Evolutionary conservation across 2,888 invertebrate genomes (phyloP), one percentile per base, ranked within the genome.

Genomic region (Volucella bombylans): DNA sequence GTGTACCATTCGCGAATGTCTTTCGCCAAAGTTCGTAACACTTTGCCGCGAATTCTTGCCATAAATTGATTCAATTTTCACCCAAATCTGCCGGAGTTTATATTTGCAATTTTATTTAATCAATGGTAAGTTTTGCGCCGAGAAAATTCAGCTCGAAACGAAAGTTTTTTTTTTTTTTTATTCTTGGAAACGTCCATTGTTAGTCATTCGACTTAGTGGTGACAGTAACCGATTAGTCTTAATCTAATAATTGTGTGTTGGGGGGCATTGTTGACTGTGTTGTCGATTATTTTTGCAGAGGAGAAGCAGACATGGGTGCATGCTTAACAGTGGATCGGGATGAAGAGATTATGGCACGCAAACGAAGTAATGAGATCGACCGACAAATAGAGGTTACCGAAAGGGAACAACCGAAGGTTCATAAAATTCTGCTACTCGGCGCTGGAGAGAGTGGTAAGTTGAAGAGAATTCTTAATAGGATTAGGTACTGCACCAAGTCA

Each of bases 301-400:
- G 78, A 83, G 68, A 86, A 50, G 49, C 77, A 85, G 71, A 82
- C 73, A 94, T 94, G 94, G 94, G 94, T 89, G 93, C 93, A 90
- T 94, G 94, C 90, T 91, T 94, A 90, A 94, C 94, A 88, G 89
- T 94, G 88, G 94, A 94, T 91, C 93, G 94, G 88, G 94, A 94
- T 89, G 93, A 93, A 88, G 93, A 93, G 87, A 91, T 93, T 61
- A 92, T 93, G 89, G 94, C 94, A 79, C 92, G 93, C 76, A 92
- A 93, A 86, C 91, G 93, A 52, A 94, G 94, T 89, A 93, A 94
- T 87, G 93, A 94, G 88, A 94, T 94, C 77, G 94, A 94, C 89
- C 92, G 92, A 87, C 93, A 94, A 88, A 90, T 94, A 54, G 93
- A 93, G 72, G 93, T 93, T 86, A 91, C 93, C 85, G 94, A 94